Conservation (phyloP, 1,140 invertebrate species). For the Vanessa atalanta region DNA sequence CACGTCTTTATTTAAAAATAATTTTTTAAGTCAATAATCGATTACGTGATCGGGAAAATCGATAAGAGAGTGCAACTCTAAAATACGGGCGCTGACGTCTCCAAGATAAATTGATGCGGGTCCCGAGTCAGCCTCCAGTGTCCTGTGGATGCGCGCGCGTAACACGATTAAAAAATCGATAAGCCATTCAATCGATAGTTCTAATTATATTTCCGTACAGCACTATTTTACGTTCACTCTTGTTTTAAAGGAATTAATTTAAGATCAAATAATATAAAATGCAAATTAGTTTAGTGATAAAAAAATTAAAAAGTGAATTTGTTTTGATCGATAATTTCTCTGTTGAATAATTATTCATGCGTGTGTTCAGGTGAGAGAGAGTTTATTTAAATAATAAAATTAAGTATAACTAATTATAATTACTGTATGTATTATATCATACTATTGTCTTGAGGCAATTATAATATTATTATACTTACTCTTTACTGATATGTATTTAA, state of each 20-base stretch:
- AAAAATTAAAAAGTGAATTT: slow-evolving; percentile 24
- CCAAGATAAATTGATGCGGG: slow-evolving; percentile 57
- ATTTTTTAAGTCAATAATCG: background rate
- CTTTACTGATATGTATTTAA: no score
- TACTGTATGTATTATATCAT: no score
- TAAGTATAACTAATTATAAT: no score
- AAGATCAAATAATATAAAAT: background rate
- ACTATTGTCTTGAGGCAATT: no score
- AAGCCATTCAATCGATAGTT: slow-evolving; percentile 47
- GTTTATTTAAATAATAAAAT: background rate
- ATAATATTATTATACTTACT: no score
- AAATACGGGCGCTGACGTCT: slow-evolving; percentile 41
- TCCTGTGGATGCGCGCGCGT: slow-evolving; percentile 42
- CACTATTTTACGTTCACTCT: slow-evolving; percentile 45
- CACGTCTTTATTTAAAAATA: background rate
- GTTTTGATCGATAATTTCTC: background rate
- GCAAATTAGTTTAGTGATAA: background rate
- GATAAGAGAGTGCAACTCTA: slow-evolving; percentile 55
- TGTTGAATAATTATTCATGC: slow-evolving; percentile 24
- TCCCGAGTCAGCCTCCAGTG: slow-evolving; percentile 48
- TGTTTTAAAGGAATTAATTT: background rate
- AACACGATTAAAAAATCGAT: slow-evolving; percentile 43
- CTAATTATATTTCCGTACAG: slow-evolving; percentile 40
- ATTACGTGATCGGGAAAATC: slow-evolving; percentile 35
- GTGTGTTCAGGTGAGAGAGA: slow-evolving; percentile 20